Base-by-base conservation (phyloP, 2,113 vertebrate species). In the Jaculus jaculus region DNA sequence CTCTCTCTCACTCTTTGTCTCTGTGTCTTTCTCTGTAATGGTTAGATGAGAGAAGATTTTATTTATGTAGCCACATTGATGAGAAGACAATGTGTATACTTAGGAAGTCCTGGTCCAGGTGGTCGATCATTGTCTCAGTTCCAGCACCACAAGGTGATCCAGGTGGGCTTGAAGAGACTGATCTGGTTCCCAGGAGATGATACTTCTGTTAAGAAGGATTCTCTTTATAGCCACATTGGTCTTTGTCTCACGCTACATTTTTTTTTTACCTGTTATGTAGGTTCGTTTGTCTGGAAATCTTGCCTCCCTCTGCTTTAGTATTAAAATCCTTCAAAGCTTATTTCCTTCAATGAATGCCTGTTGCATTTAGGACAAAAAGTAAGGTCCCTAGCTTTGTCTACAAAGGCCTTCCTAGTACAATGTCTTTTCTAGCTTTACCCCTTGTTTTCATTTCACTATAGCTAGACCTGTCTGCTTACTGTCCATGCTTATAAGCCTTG, bases 311-410 rank as follows among this genome's bases (percentile, higher is more conserved):
- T 87, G 37, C 20, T 63, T 89, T 47, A 74, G 37, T 88, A 51
- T 69, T 71, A 72, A 84, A 88, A 69, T 88, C 60, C 28, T 94
- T 90, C 87, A 86, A 26, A 84, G 26, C 51, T 87, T 24, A 81
- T 63, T 11, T 92, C 42, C 47, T 68, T 85, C 21, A 61, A 0
- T 61, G 34, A 95, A 16, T 17, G 9, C 42, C 69, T 88, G 24
- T 8, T 78, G 11, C 71, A 37, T 81, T 37, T 60, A 81, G 63
- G 66, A n/a, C 47, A 34, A 83, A 90, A 79, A 17, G 10, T 28
- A 60, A 80, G 28, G 24, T 37, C n/a, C 34, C 37, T 65, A n/a
- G 32, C 13, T 65, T 83, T 80, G 26, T 16, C 34, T 78, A 37
- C 16, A 24, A 21, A n/a, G 28, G 30, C 47, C 12, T 90, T 87